A percentile compares a stretch with the other conserved stretches of the same genome.
phyloP scores from a whole-genome alignment of 2,888 invertebrate species.

The Hydropsyche betteni region DNA sequence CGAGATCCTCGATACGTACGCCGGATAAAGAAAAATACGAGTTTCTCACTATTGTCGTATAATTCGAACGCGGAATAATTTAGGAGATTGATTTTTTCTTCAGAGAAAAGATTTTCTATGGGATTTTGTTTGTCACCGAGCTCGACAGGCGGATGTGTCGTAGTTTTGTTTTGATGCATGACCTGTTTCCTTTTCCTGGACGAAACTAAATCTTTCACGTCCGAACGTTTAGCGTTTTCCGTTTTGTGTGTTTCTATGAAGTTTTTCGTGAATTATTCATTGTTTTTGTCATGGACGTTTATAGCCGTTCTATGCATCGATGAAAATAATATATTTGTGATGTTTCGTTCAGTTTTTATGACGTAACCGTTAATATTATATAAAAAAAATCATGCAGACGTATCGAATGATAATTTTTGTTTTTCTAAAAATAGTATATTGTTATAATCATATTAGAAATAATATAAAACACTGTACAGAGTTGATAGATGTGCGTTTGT shows the following conservation, averaged over 20 bases:
- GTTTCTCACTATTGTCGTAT: no score
- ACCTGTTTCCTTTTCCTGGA: conserved; percentile 12
- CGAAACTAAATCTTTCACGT: neutral
- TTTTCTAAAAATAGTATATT: no score
- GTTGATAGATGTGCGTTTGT: no score
- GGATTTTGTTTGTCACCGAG: neutral
- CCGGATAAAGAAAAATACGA: no score
- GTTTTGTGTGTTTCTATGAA: neutral
- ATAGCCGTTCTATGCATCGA: neutral
- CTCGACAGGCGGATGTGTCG: neutral
- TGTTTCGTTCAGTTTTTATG: no score
- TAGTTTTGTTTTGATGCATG: conserved; percentile 14
- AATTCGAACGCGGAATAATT: no score
- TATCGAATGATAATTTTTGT: neutral
- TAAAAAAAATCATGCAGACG: neutral
- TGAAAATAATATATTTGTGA: neutral
- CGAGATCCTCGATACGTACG: no score
- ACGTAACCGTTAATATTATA: no score
- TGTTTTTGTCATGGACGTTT: neutral
- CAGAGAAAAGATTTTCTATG: no score
- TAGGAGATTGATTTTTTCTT: no score
- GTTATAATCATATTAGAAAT: no score
- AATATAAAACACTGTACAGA: no score
- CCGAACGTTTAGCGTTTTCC: neutral
- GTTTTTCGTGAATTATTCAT: conserved; percentile 15